A percentile compares a stretch with the other conserved stretches of the same genome.
Evolutionary conservation across 2,888 invertebrate genomes (phyloP).

Genomic region (Petrolisthes cinctipes): DNA sequence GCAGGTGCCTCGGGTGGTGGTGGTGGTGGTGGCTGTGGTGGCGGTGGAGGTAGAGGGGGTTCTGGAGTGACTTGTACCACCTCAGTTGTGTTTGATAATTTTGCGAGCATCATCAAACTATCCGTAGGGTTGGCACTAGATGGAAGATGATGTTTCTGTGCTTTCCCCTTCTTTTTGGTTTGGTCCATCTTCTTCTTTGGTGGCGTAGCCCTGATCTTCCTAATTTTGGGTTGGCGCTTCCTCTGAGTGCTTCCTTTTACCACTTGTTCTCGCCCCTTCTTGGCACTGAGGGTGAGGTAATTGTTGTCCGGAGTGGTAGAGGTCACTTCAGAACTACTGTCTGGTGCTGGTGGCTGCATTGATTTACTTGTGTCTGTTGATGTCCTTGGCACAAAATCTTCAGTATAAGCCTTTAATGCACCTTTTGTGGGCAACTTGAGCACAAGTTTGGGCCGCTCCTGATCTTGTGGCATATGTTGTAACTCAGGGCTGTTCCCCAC

Average conservation of each 20-base stretch:
- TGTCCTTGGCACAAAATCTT: slow-evolving; percentile 24
- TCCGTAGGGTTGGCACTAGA: not conserved
- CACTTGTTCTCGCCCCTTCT: not conserved
- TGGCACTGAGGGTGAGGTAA: not conserved
- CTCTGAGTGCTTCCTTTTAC: not conserved
- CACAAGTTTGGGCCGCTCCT: not conserved
- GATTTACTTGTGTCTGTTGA: not conserved
- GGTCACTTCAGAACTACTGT: slow-evolving; percentile 56
- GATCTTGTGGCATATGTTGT: not conserved
- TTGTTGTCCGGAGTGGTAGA: slow-evolving; percentile 51
- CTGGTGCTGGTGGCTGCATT: slow-evolving; percentile 18
- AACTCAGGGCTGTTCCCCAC: not conserved
- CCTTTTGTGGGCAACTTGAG: slow-evolving; percentile 51
- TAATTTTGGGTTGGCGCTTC: not conserved
- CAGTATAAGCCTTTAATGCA: slow-evolving; percentile 51
- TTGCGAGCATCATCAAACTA: not conserved
- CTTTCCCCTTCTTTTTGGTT: not conserved
- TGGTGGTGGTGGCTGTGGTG: not conserved
- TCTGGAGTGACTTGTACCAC: not conserved
- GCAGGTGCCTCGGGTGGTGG: not conserved
- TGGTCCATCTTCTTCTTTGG: slow-evolving; percentile 1
- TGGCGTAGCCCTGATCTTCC: not conserved
- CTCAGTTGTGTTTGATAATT: not conserved
- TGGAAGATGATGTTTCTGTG: not conserved
- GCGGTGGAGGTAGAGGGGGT: not conserved